Evolutionary conservation across 2,888 invertebrate species (phyloP).

Genomic region (Diplolepis rosae): DNA sequence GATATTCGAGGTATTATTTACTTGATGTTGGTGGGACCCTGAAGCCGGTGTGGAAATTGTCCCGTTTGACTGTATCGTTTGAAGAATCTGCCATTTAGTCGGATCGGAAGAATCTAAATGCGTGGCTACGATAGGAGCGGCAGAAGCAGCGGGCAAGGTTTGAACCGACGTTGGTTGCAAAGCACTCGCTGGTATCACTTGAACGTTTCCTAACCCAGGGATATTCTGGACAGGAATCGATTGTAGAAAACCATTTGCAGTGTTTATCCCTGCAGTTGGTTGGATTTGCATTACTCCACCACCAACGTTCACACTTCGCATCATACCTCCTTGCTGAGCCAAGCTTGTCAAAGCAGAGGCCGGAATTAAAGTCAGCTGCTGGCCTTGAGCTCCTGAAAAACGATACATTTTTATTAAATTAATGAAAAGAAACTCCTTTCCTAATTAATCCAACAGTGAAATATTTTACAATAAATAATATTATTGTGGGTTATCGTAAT

Average conservation of each 20-base stretch:
- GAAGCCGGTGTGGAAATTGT: constrained; percentile 63
- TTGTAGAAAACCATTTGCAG: constrained; percentile 75
- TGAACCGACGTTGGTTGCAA: constrained; percentile 73
- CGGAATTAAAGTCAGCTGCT: constrained; percentile 90
- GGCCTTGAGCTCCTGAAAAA: constrained; percentile 79
- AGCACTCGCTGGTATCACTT: constrained; percentile 83
- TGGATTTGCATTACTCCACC: constrained; percentile 74
- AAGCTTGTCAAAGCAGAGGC: constrained; percentile 76
- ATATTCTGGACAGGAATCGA: constrained; percentile 85
- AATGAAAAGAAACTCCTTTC: no score
- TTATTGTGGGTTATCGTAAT: neutral
- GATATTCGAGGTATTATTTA: constrained; percentile 50
- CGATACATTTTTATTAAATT: no score
- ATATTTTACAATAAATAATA: no score
- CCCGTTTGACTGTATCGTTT: constrained; percentile 71
- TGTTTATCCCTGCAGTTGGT: constrained; percentile 75
- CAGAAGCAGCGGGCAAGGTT: constrained; percentile 64
- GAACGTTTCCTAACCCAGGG: constrained; percentile 87
- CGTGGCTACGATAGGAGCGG: constrained; percentile 63
- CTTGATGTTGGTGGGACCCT: constrained; percentile 71
- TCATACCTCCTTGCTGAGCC: constrained; percentile 66
- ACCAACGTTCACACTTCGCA: constrained; percentile 67
- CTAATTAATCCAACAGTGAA: no score
- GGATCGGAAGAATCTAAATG: constrained; percentile 87
- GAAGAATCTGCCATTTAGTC: constrained; percentile 88